phyloP scores from a whole-genome alignment of 2,888 invertebrate genomes.

The Dicycla oo region DNA sequence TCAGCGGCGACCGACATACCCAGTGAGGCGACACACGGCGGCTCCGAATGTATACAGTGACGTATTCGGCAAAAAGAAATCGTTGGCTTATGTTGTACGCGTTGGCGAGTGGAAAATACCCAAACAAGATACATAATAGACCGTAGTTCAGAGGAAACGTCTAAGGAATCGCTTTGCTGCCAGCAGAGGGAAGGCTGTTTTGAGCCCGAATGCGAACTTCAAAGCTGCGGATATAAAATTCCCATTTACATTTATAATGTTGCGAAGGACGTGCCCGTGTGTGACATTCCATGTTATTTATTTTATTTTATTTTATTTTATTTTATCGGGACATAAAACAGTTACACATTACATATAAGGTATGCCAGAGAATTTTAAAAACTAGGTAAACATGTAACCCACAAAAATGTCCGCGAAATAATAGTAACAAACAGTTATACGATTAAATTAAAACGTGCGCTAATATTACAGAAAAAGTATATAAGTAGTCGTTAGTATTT shows the following conservation, averaged over 20 bases:
- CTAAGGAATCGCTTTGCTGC: conserved; percentile 22
- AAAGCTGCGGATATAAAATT: conserved; percentile 12
- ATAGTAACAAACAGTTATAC: no score
- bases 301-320: no score
- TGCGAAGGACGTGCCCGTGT: neutral
- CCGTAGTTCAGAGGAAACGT: conserved; percentile 24
- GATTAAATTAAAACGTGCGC: no score
- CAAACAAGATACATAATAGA: conserved; percentile 15
- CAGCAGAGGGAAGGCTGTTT: conserved; percentile 17
- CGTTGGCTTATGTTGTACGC: conserved; percentile 15
- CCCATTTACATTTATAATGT: conserved; percentile 9
- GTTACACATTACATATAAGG: no score
- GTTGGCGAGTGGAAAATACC: conserved; percentile 27
- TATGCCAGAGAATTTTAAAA: no score
- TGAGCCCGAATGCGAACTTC: conserved; percentile 3
- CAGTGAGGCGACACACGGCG: neutral
- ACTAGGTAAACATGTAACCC: no score
- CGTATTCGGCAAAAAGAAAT: conserved; percentile 3
- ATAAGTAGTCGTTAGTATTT: no score
- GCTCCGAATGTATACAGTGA: neutral
- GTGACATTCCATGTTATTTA: neutral
- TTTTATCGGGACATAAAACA: no score
- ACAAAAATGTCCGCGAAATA: no score
- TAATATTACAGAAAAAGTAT: no score
- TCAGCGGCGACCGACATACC: conserved; percentile 12